Conservation (phyloP, 2,113 vertebrate species). For the Semnopithecus entellus region DNA sequence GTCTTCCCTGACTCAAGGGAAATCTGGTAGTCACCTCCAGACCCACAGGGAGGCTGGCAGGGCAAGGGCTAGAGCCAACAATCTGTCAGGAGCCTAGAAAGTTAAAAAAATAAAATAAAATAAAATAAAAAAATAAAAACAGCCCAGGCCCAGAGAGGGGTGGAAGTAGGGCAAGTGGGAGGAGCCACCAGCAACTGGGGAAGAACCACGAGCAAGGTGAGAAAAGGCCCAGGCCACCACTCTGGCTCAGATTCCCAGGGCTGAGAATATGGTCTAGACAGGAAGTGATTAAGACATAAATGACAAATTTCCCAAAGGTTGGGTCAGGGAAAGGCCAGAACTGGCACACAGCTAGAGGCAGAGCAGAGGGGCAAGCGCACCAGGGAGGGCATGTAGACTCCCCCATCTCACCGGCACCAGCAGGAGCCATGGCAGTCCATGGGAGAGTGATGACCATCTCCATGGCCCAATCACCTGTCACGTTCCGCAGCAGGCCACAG, state of each 20-base stretch:
- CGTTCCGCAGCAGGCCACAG: neutral
- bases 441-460: neutral
- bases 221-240: conserved; percentile 10
- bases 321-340: conserved; percentile 81
- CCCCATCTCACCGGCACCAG: neutral
- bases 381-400: conserved; percentile 1
- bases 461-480: neutral
- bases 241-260: neutral
- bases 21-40: neutral
- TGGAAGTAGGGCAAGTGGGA: neutral
- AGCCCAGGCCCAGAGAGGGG: neutral
- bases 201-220: conserved; percentile 41
- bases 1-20: neutral
- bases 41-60: neutral
- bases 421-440: neutral
- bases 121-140: neutral
- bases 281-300: conserved; percentile 85
- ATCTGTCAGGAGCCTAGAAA: neutral
- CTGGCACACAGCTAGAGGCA: conserved; percentile 76
- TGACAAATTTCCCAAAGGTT: conserved; percentile 81
- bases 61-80: neutral
- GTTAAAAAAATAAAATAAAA: neutral
- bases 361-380: conserved; percentile 53
- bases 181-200: neutral
- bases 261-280: conserved; percentile 84